Evolutionary conservation across 1,140 invertebrate genomes (phyloP), one percentile per base, ranked within the genome.

Genomic region (Vanessa tameamea): DNA sequence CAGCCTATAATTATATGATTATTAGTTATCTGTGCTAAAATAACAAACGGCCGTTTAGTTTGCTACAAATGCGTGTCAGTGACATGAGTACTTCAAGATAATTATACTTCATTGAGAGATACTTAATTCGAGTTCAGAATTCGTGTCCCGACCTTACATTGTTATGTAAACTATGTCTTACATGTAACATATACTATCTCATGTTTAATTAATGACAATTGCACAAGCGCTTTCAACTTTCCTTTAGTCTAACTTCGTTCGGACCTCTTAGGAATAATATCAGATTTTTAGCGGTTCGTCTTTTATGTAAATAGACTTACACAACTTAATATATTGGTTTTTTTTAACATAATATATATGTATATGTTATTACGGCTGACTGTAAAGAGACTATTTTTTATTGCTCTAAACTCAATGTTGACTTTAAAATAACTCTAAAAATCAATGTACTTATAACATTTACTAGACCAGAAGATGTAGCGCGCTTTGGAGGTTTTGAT

Each of bases 201-300:
- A 78, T 78, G 77, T 78, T 66, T 78, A 78, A 75, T 78, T 73
- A 71, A 76, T 78, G 61, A 55, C 69, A 69, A 75, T 75, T 69
- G 63, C 63, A 65, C 73, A 75, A 75, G 61, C 51, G 70, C 68
- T 75, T 75, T 75, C 73, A 37, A 75, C 73, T 75, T 75, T 75
- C 73, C 67, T 64, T 68, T 61, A 48, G 16, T 55, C n/a, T 51
- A 43, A 43, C 15, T 53, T 31, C 51, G 69, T 20, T 55, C 31
- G 20, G 67, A 59, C 51, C 50, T 69, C 43, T 69, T 2, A n/a
- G 43, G 26, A 59, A 59, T 59, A 69, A 69, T 69, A 31, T 47
- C 43, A 47, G 2, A 47, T 57, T 48, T 69, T 69, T 59, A 59
- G 16, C 23, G 16, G 26, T 31, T 31, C 48, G 55, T 69, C 67